Conservation (phyloP, 2,113 vertebrate genomes). For the Hyaena hyaena region DNA sequence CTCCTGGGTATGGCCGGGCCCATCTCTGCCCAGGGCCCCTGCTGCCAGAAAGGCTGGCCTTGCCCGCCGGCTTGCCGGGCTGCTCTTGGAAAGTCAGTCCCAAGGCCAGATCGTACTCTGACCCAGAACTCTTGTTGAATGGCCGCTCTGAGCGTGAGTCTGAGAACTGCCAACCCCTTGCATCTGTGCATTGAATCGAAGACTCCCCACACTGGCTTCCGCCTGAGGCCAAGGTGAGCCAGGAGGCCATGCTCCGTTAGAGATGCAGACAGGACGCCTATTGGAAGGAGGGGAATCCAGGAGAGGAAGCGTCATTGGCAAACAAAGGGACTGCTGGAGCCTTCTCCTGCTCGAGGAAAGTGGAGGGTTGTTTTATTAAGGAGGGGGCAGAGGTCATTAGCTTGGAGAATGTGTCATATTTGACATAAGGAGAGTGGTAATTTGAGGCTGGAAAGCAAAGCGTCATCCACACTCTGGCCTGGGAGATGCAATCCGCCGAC, state of each 20-base stretch:
- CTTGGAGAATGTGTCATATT: conserved; percentile 72
- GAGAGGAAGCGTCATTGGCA: conserved; percentile 33
- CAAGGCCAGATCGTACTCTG: background rate
- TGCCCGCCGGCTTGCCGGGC: background rate
- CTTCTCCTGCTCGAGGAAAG: background rate
- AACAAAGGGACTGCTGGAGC: conserved; percentile 65
- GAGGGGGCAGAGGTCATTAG: conserved; percentile 66
- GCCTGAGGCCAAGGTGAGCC: background rate
- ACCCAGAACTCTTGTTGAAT: background rate
- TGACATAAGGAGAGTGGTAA: conserved; percentile 67
- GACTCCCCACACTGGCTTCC: background rate
- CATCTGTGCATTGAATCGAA: background rate
- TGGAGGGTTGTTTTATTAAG: conserved; percentile 53
- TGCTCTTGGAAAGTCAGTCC: conserved; percentile 16
- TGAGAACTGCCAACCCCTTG: background rate
- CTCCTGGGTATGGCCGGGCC: background rate
- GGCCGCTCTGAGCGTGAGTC: background rate
- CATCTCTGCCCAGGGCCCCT: background rate
- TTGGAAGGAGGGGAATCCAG: conserved; percentile 3
- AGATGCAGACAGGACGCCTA: background rate
- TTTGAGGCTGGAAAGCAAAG: conserved; percentile 62
- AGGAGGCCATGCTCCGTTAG: background rate
- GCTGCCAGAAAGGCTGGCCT: background rate
- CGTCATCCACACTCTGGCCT: background rate
- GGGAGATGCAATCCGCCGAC: conserved; percentile 22